Percentiles rank a stretch among this genome's conserved stretches.
phyloP scores from a whole-genome alignment of 2,113 vertebrate species.

The Aegithalos caudatus region DNA sequence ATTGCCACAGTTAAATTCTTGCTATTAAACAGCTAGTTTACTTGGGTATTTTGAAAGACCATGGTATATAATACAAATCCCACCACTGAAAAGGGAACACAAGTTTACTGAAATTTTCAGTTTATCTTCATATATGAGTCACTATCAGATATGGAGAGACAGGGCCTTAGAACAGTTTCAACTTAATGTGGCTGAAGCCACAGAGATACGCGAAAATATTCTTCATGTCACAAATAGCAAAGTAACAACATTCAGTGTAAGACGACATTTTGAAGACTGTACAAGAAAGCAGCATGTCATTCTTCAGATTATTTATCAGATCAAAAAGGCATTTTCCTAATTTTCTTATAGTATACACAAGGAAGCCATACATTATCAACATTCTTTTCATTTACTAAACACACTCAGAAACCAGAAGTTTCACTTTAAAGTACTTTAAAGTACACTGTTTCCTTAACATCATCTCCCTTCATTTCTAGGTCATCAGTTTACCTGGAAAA shows the following conservation, averaged over 20 bases:
- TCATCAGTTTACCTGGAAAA: background rate
- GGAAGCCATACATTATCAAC: background rate
- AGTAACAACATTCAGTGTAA: background rate
- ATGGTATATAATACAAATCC: background rate
- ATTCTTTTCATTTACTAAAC: background rate
- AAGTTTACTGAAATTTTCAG: background rate
- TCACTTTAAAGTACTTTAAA: constrained; percentile 22
- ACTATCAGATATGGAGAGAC: background rate
- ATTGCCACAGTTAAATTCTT: background rate
- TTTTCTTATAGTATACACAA: background rate
- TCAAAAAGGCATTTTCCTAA: background rate
- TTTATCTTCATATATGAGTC: background rate
- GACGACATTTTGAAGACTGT: background rate
- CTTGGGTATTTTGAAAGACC: background rate
- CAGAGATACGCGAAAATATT: background rate
- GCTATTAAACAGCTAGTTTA: background rate
- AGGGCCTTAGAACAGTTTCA: background rate
- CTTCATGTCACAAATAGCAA: background rate
- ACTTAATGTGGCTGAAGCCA: background rate
- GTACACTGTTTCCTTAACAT: background rate
- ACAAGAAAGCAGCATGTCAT: background rate
- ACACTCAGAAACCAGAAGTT: background rate
- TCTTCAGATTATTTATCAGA: background rate
- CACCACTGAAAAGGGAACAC: background rate
- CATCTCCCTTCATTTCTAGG: background rate